phyloP scores from a whole-genome alignment of 2,797 vertebrate genomes.

The Bryconaethiops microstoma region DNA sequence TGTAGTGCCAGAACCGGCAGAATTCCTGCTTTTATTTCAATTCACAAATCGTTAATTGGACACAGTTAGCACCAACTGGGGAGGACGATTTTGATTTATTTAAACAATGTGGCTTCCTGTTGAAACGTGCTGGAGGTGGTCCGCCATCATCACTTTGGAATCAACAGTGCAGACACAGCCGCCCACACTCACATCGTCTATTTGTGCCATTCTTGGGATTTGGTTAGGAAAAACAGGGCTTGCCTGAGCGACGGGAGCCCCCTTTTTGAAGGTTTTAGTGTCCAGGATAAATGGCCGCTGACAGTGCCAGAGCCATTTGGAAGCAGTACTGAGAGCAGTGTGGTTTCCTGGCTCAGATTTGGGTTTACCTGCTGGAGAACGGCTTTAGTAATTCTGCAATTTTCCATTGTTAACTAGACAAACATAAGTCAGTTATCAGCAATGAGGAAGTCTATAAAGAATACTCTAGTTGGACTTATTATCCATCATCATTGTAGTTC shows the following conservation, averaged over 20 bases:
- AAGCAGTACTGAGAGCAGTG: neutral
- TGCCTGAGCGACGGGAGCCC: neutral
- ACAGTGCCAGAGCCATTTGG: neutral
- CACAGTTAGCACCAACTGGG: slow-evolving; percentile 29
- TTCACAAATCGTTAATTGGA: slow-evolving; percentile 42
- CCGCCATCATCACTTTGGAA: slow-evolving; percentile 36
- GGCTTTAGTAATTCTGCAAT: neutral
- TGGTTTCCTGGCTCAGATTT: neutral
- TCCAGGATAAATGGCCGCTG: neutral
- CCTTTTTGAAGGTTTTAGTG: slow-evolving; percentile 12
- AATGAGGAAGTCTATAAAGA: neutral
- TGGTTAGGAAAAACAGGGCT: neutral
- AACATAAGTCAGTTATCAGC: neutral
- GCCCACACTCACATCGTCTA: neutral
- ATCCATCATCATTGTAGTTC: neutral
- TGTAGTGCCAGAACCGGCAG: slow-evolving; percentile 30
- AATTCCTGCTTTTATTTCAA: slow-evolving; percentile 42
- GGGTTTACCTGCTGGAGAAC: neutral
- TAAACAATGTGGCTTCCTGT: slow-evolving; percentile 40
- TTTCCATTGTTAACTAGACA: neutral
- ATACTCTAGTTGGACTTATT: neutral
- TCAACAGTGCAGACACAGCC: slow-evolving; percentile 10
- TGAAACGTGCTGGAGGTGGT: slow-evolving; percentile 50
- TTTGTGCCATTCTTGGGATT: slow-evolving; percentile 8
- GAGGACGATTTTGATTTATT: slow-evolving; percentile 39